Conservation (phyloP, 2,888 invertebrate species). For the Gymnosoma rotundatum region DNA sequence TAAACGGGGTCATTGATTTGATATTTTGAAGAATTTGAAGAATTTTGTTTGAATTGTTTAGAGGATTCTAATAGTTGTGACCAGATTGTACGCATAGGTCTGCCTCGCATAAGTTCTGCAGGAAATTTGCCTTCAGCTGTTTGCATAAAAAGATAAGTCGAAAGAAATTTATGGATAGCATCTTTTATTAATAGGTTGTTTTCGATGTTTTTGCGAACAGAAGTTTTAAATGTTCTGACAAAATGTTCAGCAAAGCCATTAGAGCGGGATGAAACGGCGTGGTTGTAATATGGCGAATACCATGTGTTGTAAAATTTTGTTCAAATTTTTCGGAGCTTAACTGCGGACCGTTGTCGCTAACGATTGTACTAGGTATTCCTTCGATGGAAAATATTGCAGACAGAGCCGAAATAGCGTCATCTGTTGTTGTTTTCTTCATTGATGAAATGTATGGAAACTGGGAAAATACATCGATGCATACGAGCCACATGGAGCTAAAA, state of each 20-base stretch:
- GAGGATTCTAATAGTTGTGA: constrained; percentile 21
- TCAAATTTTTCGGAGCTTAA: constrained; percentile 71
- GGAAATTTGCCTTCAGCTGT: constrained; percentile 55
- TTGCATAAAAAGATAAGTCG: constrained; percentile 62
- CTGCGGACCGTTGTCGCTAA: too few species aligned
- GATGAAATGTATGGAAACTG: not conserved
- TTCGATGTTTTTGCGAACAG: too few species aligned
- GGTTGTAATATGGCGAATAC: constrained; percentile 72
- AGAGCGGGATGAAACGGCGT: constrained; percentile 71
- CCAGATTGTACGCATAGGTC: too few species aligned
- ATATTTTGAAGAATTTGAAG: not conserved
- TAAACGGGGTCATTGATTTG: constrained; percentile 23
- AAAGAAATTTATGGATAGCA: too few species aligned
- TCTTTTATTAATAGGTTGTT: too few species aligned
- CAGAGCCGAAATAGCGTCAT: constrained; percentile 63
- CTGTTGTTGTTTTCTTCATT: constrained; percentile 57
- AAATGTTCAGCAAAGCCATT: constrained; percentile 56
- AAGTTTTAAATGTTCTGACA: not conserved
- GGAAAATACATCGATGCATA: constrained; percentile 64
- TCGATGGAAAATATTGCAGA: constrained; percentile 72
- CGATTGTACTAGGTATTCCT: constrained; percentile 72
- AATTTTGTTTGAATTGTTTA: constrained; percentile 1
- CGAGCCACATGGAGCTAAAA: constrained; percentile 66
- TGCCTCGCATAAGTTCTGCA: constrained; percentile 29
- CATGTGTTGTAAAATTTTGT: constrained; percentile 68